Evolutionary conservation across 2,113 vertebrate species (phyloP).

Genomic region (Saccopteryx bilineata): DNA sequence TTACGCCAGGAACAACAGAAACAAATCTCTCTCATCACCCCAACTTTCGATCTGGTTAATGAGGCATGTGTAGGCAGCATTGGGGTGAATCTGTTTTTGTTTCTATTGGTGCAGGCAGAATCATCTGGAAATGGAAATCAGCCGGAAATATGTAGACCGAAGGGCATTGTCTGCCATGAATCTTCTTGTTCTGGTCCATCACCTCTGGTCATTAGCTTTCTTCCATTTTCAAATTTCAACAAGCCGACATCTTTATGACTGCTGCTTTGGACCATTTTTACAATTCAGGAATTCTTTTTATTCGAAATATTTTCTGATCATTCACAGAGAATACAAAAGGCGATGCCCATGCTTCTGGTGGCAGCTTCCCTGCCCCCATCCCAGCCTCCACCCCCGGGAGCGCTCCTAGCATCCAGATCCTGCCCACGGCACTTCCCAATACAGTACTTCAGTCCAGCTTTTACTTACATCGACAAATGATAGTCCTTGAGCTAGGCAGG

Average conservation of each 20-base stretch:
- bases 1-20: constrained; percentile 61
- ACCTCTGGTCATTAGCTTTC: constrained; percentile 71
- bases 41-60: constrained; percentile 70
- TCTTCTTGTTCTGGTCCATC: constrained; percentile 72
- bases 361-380: background rate
- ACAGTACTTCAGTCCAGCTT: background rate
- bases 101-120: constrained; percentile 55
- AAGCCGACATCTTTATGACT: constrained; percentile 29
- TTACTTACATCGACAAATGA: background rate
- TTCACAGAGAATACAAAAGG: background rate
- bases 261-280: constrained; percentile 55
- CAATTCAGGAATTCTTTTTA: constrained; percentile 64
- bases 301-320: constrained; percentile 28
- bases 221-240: constrained; percentile 69
- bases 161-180: constrained; percentile 61
- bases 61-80: constrained; percentile 57
- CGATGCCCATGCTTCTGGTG: background rate
- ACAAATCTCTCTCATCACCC: constrained; percentile 64
- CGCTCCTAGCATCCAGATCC: background rate
- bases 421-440: background rate
- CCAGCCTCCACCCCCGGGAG: background rate
- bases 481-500: background rate
- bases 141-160: constrained; percentile 38
- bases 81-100: constrained; percentile 71
- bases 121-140: constrained; percentile 73